phyloP scores from a whole-genome alignment of 2,113 vertebrate species.

The Promerops cafer region DNA sequence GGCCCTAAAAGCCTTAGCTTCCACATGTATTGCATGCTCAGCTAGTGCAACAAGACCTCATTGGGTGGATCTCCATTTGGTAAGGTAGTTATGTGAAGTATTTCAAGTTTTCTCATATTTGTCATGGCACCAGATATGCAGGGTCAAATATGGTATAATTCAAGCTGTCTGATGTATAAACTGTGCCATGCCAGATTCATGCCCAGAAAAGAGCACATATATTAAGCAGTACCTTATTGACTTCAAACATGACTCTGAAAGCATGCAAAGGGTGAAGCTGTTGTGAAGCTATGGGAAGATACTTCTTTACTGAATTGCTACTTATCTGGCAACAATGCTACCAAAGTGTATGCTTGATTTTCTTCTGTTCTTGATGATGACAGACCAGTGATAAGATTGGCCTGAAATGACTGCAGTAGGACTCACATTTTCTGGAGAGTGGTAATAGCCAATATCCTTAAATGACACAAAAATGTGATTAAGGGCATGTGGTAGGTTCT shows the following conservation, averaged over 20 bases:
- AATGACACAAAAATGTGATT: background rate
- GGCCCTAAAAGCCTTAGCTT: background rate
- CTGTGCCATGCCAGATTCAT: background rate
- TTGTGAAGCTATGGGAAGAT: background rate
- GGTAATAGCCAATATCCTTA: background rate
- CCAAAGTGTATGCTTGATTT: background rate
- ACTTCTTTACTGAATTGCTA: background rate
- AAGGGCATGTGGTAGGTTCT: background rate
- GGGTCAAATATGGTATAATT: background rate
- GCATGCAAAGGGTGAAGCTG: background rate
- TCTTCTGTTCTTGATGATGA: background rate
- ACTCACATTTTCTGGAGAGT: background rate
- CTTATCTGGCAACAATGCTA: background rate
- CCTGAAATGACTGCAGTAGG: background rate
- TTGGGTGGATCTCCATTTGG: background rate
- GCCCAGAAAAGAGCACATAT: background rate
- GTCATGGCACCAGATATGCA: background rate
- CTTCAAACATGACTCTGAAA: background rate
- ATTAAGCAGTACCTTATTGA: background rate
- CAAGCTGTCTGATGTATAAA: background rate
- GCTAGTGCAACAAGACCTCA: background rate
- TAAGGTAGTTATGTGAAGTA: background rate
- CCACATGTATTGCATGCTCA: background rate
- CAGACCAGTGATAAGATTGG: background rate
- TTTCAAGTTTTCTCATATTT: background rate